These are phyloP conservation scores for Neomicropteryx cornuta DNA, from an alignment of 1,140 invertebrate species.

Conservation along the genomic window DNA sequence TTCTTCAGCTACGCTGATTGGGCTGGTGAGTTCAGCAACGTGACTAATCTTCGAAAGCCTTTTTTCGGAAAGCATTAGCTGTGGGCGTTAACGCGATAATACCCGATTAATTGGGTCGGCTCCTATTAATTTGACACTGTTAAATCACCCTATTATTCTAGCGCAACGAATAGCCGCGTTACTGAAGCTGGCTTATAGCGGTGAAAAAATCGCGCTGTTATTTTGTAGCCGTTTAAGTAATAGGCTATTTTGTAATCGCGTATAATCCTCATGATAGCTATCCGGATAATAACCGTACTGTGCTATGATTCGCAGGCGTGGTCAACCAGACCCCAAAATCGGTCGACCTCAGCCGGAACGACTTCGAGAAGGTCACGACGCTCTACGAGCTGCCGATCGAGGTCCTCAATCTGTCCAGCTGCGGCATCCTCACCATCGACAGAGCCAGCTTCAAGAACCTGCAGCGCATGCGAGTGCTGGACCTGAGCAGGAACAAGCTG, in stretches of 20 bases:
- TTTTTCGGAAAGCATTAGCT: not conserved
- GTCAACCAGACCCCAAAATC: conserved; percentile 27
- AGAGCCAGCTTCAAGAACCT: conserved; percentile 49
- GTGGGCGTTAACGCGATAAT: conserved; percentile 2
- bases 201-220: too few species aligned
- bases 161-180: too few species aligned
- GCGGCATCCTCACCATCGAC: conserved; percentile 47
- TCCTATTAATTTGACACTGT: not conserved
- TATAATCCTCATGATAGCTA: too few species aligned
- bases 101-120: not conserved
- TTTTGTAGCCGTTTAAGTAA: too few species aligned
- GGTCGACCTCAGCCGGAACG: conserved; percentile 37
- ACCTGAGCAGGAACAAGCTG: conserved; percentile 58
- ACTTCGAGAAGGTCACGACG: conserved; percentile 24
- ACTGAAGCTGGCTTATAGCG: too few species aligned
- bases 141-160: conserved; percentile 23
- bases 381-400: conserved; percentile 26
- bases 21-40: conserved; percentile 20
- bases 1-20: conserved; percentile 31
- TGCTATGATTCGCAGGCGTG: conserved; percentile 23
- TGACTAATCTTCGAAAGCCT: conserved; percentile 3
- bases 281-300: too few species aligned
- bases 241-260: too few species aligned
- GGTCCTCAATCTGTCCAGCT: conserved; percentile 33
- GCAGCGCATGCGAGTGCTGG: conserved; percentile 45